phyloP scores from a whole-genome alignment of 2,888 invertebrate species.

The Ctenicera cuprea region DNA sequence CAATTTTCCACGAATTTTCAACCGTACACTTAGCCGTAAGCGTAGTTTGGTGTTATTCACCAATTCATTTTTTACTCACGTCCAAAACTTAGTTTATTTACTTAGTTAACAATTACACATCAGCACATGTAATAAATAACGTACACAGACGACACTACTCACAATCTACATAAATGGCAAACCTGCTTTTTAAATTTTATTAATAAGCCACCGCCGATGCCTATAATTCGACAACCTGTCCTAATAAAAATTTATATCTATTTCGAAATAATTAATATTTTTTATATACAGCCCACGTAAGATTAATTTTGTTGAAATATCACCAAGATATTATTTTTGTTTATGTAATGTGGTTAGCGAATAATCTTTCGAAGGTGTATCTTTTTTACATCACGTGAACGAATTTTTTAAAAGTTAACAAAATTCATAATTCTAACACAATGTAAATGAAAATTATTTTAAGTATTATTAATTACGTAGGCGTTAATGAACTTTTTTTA shows the following conservation, averaged over 20 bases:
- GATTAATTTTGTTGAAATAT: not conserved
- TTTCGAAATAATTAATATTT: constrained; percentile 21
- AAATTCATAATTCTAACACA: too few species aligned
- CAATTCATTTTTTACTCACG: not conserved
- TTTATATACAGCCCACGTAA: not conserved
- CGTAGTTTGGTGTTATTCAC: too few species aligned
- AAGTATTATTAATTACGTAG: too few species aligned
- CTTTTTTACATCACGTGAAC: too few species aligned
- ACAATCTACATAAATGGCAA: constrained; percentile 9
- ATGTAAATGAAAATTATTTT: too few species aligned
- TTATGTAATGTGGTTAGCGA: not conserved
- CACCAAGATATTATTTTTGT: constrained; percentile 1
- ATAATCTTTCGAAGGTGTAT: too few species aligned
- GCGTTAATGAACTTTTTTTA: too few species aligned
- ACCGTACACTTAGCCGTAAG: too few species aligned
- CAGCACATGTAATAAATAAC: constrained; percentile 23
- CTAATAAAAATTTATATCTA: constrained; percentile 21
- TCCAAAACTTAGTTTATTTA: not conserved
- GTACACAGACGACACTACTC: constrained; percentile 4
- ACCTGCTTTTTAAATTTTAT: constrained; percentile 30
- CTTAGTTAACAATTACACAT: constrained; percentile 10
- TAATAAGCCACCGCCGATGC: constrained; percentile 29
- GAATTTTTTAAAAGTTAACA: too few species aligned
- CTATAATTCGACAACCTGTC: constrained; percentile 16
- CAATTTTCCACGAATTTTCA: constrained; percentile 23